These are phyloP conservation scores for Chaetodon trifascialis DNA, from an alignment of 2,113 vertebrate genomes.

Conservation along the genomic window DNA sequence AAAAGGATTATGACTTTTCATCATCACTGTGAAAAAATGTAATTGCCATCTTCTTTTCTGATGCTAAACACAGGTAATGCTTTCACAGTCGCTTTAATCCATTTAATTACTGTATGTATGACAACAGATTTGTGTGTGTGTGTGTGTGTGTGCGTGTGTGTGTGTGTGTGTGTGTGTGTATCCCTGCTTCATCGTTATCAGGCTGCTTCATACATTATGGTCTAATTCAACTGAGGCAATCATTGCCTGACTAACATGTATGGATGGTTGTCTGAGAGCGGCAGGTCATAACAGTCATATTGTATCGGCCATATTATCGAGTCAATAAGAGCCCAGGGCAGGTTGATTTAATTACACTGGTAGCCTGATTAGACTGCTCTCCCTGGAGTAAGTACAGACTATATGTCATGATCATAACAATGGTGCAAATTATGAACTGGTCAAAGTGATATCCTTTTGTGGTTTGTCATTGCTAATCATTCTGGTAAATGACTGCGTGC, in stretches of 20 bases:
- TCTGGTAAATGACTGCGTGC: slow-evolving; percentile 55
- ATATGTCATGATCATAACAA: slow-evolving; percentile 95
- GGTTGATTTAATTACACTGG: slow-evolving; percentile 88
- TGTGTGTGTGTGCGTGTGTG: slow-evolving; percentile 19
- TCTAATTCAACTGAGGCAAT: slow-evolving; percentile 69
- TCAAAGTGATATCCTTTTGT: slow-evolving; percentile 88
- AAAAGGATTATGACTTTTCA: slow-evolving; percentile 53
- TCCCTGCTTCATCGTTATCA: slow-evolving; percentile 45
- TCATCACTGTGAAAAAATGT: slow-evolving; percentile 29
- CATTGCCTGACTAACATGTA: slow-evolving; percentile 69
- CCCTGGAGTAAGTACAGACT: slow-evolving; percentile 87
- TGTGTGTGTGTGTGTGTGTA: slow-evolving; percentile 18
- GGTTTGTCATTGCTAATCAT: slow-evolving; percentile 74
- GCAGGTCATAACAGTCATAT: slow-evolving; percentile 85
- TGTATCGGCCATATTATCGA: slow-evolving; percentile 88
- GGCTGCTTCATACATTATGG: slow-evolving; percentile 49
- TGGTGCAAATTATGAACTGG: slow-evolving; percentile 90
- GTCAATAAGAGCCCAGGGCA: slow-evolving; percentile 89
- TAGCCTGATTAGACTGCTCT: slow-evolving; percentile 89
- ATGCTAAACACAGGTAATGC: slow-evolving; percentile 63
- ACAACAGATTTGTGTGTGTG: slow-evolving; percentile 39
- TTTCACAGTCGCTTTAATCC: slow-evolving; percentile 33
- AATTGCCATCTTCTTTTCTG: slow-evolving; percentile 56
- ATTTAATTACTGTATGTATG: slow-evolving; percentile 65
- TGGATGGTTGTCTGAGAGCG: slow-evolving; percentile 72